Evolutionary conservation across 2,113 vertebrate species (phyloP), one percentile per base, ranked within the genome.

Genomic region (Synodontis membranacea): DNA sequence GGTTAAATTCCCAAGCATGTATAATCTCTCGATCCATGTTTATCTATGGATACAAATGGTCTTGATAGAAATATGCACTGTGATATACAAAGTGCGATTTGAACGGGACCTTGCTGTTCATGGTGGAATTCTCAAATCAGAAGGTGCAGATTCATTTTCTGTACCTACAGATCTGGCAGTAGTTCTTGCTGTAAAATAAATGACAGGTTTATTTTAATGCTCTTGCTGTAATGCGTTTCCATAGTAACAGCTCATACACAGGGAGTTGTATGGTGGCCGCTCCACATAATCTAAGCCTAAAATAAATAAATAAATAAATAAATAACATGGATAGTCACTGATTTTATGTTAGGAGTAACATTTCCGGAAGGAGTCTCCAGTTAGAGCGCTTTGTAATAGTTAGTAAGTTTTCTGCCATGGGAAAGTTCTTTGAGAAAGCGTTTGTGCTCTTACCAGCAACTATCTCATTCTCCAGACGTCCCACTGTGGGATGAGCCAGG

Each of bases 1-100:
- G 83, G 86, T 88, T 89, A 90, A 88, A 89, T 88, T 79, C 90
- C 68, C 52, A 70, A 85, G 80, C 89, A 64, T 87, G 93, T 96
- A 95, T 94, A 93, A 95, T 62, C 94, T 95, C 95, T 95, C 90
- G 93, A 90, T 93, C 90, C 90, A 94, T 92, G 93, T 92, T 94
- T 94, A 95, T 93, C 92, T 92, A 91, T 95, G 89, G 93, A 94
- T 92, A 70, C 94, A 94, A 94, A 93, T 91, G 85, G 89, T 90
- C 90, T 92, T 88, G 88, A 88, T 62, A 28, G 58, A 93, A 91
- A 90, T 93, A 92, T 85, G 94, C 93, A 94, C 96, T 94, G n/a
- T n/a, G n/a, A n/a, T n/a, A n/a, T n/a, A n/a, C n/a, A n/a, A n/a
- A n/a, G n/a, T n/a, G n/a, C n/a, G n/a, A n/a, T n/a, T n/a, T n/a